Evolutionary conservation across 2,888 invertebrate genomes (phyloP).

Genomic region (Melieria crassipennis): DNA sequence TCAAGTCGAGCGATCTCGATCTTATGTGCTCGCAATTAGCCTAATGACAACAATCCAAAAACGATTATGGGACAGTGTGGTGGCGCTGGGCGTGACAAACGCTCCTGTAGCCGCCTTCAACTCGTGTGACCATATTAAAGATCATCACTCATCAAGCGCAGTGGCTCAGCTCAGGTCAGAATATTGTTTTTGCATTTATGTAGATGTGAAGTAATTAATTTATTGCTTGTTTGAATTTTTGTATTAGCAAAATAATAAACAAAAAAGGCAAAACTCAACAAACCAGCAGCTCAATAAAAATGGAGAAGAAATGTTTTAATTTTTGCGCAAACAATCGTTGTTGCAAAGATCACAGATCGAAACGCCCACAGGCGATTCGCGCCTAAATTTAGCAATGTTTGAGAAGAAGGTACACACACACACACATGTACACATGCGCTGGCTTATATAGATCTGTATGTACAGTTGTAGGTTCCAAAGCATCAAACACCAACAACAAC

Average conservation of each 20-base stretch:
- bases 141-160: neutral
- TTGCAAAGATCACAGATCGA: neutral
- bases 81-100: neutral
- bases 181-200: neutral
- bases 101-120: neutral
- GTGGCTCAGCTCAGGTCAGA: too few relatives aligned
- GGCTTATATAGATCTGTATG: too few relatives aligned
- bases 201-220: neutral
- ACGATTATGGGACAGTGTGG: too few relatives aligned
- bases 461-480: too few relatives aligned
- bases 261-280: neutral
- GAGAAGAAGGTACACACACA: neutral
- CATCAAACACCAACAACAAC: too few relatives aligned
- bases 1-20: too few relatives aligned
- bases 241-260: neutral
- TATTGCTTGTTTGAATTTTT: neutral
- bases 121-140: neutral
- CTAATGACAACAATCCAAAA: too few relatives aligned
- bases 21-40: too few relatives aligned
- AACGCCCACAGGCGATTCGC: conserved; percentile 21
- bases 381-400: conserved; percentile 29
- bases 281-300: neutral
- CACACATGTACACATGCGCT: too few relatives aligned
- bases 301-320: neutral
- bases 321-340: too few relatives aligned